Conservation (phyloP, 2,113 vertebrate genomes). For the Pardalotus punctatus region DNA sequence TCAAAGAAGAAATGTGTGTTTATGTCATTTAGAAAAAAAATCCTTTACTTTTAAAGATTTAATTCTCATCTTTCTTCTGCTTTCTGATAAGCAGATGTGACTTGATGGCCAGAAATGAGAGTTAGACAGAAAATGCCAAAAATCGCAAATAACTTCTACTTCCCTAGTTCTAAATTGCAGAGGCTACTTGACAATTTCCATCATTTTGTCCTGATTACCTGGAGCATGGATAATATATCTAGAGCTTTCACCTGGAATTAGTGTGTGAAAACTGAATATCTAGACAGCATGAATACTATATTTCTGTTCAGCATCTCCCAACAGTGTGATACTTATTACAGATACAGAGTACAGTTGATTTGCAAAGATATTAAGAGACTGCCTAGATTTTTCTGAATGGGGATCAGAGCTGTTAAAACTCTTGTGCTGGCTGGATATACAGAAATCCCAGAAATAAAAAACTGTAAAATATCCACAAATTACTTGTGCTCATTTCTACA, state of each 20-base stretch:
- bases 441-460: not conserved
- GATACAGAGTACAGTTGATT: not conserved
- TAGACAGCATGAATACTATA: not conserved
- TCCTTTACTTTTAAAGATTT: not conserved
- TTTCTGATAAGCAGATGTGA: not conserved
- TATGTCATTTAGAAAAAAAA: not conserved
- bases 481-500: not conserved
- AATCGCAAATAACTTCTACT: not conserved
- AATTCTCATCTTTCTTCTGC: not conserved
- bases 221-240: not conserved
- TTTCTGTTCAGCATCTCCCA: not conserved
- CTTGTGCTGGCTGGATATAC: not conserved
- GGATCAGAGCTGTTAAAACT: not conserved
- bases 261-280: not conserved
- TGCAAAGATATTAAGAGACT: not conserved
- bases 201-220: not conserved
- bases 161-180: not conserved
- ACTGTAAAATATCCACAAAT: not conserved
- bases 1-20: not conserved
- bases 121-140: not conserved
- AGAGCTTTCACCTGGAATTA: slow-evolving; percentile 13
- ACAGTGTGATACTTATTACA: not conserved
- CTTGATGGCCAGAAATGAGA: not conserved
- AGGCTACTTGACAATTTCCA: not conserved
- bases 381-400: not conserved